phyloP scores from a whole-genome alignment of 2,797 vertebrate genomes.

The Triplophysa yarkandensis region DNA sequence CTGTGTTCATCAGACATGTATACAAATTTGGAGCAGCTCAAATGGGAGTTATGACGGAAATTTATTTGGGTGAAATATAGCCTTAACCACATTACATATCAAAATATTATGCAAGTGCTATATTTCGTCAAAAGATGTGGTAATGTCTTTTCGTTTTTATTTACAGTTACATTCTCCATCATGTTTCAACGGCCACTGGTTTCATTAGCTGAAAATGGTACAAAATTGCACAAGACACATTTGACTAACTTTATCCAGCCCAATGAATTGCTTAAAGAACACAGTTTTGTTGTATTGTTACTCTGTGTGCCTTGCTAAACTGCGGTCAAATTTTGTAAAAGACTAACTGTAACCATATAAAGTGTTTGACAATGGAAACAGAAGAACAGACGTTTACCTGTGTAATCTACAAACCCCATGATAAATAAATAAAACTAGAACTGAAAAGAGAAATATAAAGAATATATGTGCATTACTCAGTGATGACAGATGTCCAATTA shows the following conservation, averaged over 20 bases:
- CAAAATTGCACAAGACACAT: too few relatives aligned
- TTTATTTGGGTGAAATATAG: too few relatives aligned
- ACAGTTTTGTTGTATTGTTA: background rate
- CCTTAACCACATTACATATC: too few relatives aligned
- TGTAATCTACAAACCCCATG: background rate
- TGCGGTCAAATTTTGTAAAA: background rate
- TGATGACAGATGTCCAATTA: conserved; percentile 40
- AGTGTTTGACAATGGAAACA: background rate
- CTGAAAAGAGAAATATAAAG: background rate
- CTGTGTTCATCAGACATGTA: too few relatives aligned
- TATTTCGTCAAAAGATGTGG: too few relatives aligned
- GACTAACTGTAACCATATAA: background rate
- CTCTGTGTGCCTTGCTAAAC: background rate
- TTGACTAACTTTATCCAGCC: background rate
- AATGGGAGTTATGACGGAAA: too few relatives aligned
- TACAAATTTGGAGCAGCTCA: too few relatives aligned
- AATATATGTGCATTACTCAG: conserved; percentile 5
- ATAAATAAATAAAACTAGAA: background rate
- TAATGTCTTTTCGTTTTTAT: too few relatives aligned
- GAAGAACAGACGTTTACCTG: background rate
- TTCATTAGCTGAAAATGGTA: too few relatives aligned
- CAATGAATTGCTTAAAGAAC: background rate
- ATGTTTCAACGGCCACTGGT: too few relatives aligned
- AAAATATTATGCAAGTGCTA: too few relatives aligned
- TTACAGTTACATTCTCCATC: too few relatives aligned